phyloP scores from a whole-genome alignment of 2,113 vertebrate species.

The Jaculus jaculus region DNA sequence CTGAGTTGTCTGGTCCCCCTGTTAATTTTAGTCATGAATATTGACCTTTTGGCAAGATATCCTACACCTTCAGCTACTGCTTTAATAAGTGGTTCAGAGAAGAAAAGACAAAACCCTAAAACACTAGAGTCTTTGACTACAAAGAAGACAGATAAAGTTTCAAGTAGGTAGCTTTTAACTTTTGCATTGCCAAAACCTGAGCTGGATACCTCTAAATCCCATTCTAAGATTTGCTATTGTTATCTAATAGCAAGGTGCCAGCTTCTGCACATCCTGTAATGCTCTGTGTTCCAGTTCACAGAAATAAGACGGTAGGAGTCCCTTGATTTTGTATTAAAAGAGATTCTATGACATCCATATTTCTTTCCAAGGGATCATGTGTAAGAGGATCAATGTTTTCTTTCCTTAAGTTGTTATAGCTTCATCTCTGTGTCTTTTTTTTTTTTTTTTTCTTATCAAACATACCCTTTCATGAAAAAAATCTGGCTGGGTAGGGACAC shows the following conservation, averaged over 20 bases:
- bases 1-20: neutral
- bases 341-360: neutral
- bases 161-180: neutral
- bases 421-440: neutral
- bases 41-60: neutral
- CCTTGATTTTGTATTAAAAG: neutral
- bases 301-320: neutral
- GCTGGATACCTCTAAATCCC: neutral
- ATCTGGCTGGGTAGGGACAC: neutral
- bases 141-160: neutral
- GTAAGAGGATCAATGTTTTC: neutral
- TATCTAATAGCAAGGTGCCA: neutral
- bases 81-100: neutral
- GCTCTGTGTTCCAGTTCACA: neutral
- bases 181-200: neutral
- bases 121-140: neutral
- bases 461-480: neutral
- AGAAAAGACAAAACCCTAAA: neutral
- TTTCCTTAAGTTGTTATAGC: neutral
- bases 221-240: neutral
- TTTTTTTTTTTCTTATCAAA: neutral
- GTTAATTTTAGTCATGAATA: neutral
- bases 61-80: neutral
- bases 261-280: neutral
- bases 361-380: constrained; percentile 14